These are phyloP conservation scores for Okamejei kenojei DNA, from an alignment of 2,797 vertebrate genomes.

Conservation along the genomic window DNA sequence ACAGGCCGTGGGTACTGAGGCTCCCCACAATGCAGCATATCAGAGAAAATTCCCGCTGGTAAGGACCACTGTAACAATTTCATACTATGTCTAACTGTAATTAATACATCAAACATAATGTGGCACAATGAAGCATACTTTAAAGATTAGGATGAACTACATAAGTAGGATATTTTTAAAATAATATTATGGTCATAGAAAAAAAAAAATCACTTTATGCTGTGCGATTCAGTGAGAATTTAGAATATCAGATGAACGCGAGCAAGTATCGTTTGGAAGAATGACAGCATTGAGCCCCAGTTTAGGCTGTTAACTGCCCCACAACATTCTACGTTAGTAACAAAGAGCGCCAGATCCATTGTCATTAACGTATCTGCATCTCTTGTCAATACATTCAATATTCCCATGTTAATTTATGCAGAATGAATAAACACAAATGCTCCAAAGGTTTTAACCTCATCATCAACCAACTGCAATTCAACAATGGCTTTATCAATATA, in stretches of 20 bases:
- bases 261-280: conserved; percentile 1
- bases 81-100: background rate
- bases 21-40: too few species aligned
- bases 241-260: background rate
- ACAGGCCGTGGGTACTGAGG: too few species aligned
- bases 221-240: background rate
- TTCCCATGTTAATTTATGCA: background rate
- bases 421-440: background rate
- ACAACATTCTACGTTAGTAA: too few species aligned
- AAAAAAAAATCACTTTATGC: background rate
- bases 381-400: background rate
- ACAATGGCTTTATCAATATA: background rate
- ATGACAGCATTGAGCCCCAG: background rate
- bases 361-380: background rate
- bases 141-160: conserved; percentile 1
- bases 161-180: background rate
- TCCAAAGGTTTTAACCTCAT: background rate
- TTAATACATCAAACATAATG: background rate
- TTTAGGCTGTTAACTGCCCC: background rate
- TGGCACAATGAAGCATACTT: background rate
- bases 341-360: background rate
- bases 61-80: background rate
- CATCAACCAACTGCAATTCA: background rate
- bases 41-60: too few species aligned
- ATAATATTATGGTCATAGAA: background rate